phyloP scores from a whole-genome alignment of 2,113 vertebrate species.

The Tinamus guttatus region DNA sequence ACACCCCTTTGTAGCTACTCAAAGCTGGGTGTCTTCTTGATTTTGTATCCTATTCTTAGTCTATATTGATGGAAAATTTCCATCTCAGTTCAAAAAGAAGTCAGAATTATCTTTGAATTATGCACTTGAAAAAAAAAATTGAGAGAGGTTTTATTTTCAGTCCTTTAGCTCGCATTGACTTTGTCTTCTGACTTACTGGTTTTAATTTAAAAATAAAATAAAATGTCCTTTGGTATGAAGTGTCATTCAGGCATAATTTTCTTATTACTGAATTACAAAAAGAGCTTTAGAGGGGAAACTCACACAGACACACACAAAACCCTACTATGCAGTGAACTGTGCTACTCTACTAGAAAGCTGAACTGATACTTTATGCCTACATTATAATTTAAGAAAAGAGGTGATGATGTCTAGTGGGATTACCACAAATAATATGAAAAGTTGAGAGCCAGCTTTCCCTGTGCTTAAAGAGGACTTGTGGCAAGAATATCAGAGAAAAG shows the following conservation, averaged over 20 bases:
- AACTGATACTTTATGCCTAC: slow-evolving; percentile 16
- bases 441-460: not conserved
- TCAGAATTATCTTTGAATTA: slow-evolving; percentile 27
- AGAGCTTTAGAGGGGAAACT: slow-evolving; percentile 36
- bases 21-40: not conserved
- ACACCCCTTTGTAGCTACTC: not conserved
- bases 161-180: not conserved
- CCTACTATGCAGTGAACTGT: slow-evolving; percentile 2
- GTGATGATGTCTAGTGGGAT: not conserved
- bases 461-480: not conserved
- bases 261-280: slow-evolving; percentile 56
- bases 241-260: slow-evolving; percentile 15
- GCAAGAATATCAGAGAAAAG: slow-evolving; percentile 15
- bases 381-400: slow-evolving; percentile 49
- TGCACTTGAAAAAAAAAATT: not conserved
- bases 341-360: not conserved
- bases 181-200: not conserved
- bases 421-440: slow-evolving; percentile 60
- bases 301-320: not conserved
- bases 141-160: not conserved
- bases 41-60: not conserved
- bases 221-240: not conserved
- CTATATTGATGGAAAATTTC: not conserved
- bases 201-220: slow-evolving; percentile 17
- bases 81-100: not conserved